These are phyloP conservation scores for Todiramphus chloris DNA, from an alignment of 2,113 vertebrate species.

Conservation along the genomic window DNA sequence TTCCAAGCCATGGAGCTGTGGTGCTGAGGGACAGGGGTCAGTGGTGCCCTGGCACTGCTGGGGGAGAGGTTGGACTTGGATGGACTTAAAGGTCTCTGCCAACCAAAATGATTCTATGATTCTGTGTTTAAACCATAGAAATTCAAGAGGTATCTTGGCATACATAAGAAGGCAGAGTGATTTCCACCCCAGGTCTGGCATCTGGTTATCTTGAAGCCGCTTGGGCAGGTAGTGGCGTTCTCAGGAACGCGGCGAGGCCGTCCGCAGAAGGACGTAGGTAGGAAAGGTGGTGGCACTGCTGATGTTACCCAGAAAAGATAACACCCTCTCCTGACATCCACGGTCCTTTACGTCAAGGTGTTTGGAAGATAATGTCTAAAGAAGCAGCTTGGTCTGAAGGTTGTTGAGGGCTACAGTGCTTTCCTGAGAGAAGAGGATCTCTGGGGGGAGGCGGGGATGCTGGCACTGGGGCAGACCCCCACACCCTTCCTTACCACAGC, in stretches of 20 bases:
- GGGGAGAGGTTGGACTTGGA: background rate
- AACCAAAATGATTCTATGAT: background rate
- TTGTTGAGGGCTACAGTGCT: background rate
- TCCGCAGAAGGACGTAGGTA: fast-evolving
- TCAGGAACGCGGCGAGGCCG: background rate
- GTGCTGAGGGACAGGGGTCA: background rate
- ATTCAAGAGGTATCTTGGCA: background rate
- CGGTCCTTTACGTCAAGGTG: background rate
- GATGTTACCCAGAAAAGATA: background rate
- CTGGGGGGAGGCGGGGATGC: background rate
- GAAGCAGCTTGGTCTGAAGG: background rate
- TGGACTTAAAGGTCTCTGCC: background rate
- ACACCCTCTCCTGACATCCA: background rate
- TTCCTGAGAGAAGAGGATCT: background rate
- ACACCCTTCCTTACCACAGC: fast-evolving
- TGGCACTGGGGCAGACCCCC: background rate
- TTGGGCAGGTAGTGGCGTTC: background rate
- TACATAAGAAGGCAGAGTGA: background rate
- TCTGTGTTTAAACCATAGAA: background rate
- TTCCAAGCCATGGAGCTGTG: background rate
- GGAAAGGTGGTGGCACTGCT: background rate
- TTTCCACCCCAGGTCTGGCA: background rate
- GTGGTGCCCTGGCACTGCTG: background rate
- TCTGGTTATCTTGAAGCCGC: background rate
- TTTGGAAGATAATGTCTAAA: background rate